These are phyloP conservation scores for Alcis repandata DNA, from an alignment of 2,888 invertebrate genomes.

Conservation along the genomic window DNA sequence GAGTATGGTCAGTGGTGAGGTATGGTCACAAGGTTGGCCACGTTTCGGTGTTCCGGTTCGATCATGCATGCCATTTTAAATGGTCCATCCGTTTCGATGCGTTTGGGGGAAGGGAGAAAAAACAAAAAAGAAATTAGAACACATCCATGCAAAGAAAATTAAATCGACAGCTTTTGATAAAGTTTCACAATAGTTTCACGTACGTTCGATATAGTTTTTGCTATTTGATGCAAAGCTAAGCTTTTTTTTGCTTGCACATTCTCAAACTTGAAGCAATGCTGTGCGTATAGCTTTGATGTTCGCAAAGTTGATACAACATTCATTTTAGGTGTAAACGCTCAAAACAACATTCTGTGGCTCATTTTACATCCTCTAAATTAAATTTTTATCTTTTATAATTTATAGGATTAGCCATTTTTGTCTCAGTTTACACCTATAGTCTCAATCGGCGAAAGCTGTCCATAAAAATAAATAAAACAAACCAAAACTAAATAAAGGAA, in stretches of 20 bases:
- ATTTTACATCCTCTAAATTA: neutral
- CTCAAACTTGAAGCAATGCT: conserved; percentile 32
- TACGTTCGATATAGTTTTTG: conserved; percentile 11
- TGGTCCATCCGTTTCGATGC: conserved; percentile 57
- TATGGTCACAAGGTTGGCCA: conserved; percentile 32
- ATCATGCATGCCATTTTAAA: conserved; percentile 54
- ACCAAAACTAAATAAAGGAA: conserved; percentile 39
- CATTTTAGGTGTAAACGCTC: conserved; percentile 30
- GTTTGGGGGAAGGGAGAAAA: conserved; percentile 60
- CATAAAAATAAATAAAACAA: conserved; percentile 51
- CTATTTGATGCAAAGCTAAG: conserved; percentile 31
- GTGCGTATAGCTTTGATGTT: conserved; percentile 21
- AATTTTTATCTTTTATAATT: neutral
- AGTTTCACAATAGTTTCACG: conserved; percentile 13
- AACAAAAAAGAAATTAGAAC: conserved; percentile 69
- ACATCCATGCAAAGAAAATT: conserved; percentile 52
- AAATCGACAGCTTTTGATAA: conserved; percentile 28
- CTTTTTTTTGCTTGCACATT: conserved; percentile 34
- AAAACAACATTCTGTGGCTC: neutral
- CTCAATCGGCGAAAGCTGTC: conserved; percentile 60
- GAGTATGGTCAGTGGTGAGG: conserved; percentile 14
- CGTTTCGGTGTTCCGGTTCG: conserved; percentile 48
- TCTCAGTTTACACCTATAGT: conserved; percentile 33
- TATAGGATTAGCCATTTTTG: conserved; percentile 1
- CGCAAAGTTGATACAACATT: conserved; percentile 2